phyloP scores from a whole-genome alignment of 2,113 vertebrate species.

The Microtus richardsoni region DNA sequence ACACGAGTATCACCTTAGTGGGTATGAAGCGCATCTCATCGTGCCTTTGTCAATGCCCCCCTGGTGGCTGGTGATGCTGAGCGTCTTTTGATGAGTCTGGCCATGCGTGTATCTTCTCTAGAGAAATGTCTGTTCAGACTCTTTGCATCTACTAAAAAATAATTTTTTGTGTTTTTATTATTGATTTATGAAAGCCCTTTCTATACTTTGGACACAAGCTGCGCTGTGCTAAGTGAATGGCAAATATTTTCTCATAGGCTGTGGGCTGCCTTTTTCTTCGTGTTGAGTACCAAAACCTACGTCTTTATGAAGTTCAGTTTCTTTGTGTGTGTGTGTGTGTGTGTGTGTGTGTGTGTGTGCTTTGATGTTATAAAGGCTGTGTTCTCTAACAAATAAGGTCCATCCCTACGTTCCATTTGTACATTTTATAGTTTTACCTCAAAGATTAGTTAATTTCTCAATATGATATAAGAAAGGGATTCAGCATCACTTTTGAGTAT shows the following conservation, averaged over 20 bases:
- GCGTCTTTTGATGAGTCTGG: constrained; percentile 17
- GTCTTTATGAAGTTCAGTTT: constrained; percentile 26
- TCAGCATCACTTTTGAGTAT: constrained; percentile 46
- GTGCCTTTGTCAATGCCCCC: constrained; percentile 22
- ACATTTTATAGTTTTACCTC: constrained; percentile 37
- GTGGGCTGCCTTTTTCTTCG: not conserved
- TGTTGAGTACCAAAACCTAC: not conserved
- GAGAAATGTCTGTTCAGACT: constrained; percentile 43
- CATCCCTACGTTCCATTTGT: constrained; percentile 16
- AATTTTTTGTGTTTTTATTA: constrained; percentile 37
- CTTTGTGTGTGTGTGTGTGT: constrained; percentile 5
- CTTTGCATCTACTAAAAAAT: constrained; percentile 42
- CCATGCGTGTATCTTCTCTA: constrained; percentile 14
- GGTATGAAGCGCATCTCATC: not conserved
- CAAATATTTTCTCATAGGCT: constrained; percentile 2
- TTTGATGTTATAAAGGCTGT: not conserved
- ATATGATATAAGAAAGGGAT: not conserved
- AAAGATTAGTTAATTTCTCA: constrained; percentile 53
- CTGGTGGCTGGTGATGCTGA: not conserved
- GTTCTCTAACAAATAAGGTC: constrained; percentile 12
- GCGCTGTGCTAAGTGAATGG: not conserved
- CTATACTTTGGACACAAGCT: constrained; percentile 4
- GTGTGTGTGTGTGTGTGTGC: not conserved
- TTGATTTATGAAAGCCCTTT: constrained; percentile 11
- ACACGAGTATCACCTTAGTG: not conserved